These are phyloP conservation scores for Epizoanthus rinbou DNA, from an alignment of 92 coral and sea anemone genomes.

Conservation along the genomic window DNA sequence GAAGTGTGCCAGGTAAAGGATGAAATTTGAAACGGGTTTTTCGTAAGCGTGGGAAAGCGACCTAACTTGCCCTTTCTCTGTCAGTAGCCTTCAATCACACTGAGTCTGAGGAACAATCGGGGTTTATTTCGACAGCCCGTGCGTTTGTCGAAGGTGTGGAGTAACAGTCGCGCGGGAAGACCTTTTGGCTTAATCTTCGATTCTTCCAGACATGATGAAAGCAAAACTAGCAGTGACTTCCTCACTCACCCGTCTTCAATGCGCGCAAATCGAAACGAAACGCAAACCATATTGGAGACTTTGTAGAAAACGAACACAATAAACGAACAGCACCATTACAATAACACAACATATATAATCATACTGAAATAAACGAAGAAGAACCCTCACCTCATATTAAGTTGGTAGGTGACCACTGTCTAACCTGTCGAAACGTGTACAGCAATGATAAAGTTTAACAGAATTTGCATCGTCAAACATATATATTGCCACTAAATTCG, in stretches of 20 bases:
- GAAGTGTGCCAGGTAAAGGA: background rate
- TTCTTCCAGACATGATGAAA: slow-evolving; percentile 6
- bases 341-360: background rate
- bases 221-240: background rate
- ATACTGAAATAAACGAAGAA: background rate
- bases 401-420: background rate
- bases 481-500: too few species aligned
- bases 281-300: background rate
- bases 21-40: slow-evolving; percentile 31
- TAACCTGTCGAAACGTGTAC: slow-evolving; percentile 10
- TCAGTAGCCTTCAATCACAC: slow-evolving; percentile 9
- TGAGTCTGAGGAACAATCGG: background rate
- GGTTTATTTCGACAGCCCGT: background rate
- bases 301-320: background rate
- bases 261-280: background rate
- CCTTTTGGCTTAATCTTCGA: too few species aligned
- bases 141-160: slow-evolving; percentile 13
- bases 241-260: background rate
- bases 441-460: background rate
- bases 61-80: slow-evolving; percentile 18
- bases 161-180: slow-evolving; percentile 9
- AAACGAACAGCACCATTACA: background rate
- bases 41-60: slow-evolving; percentile 43
- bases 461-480: background rate
- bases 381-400: slow-evolving; percentile 29